phyloP scores from a whole-genome alignment of 2,888 invertebrate species.

The Troglohyphantes excavatus region DNA sequence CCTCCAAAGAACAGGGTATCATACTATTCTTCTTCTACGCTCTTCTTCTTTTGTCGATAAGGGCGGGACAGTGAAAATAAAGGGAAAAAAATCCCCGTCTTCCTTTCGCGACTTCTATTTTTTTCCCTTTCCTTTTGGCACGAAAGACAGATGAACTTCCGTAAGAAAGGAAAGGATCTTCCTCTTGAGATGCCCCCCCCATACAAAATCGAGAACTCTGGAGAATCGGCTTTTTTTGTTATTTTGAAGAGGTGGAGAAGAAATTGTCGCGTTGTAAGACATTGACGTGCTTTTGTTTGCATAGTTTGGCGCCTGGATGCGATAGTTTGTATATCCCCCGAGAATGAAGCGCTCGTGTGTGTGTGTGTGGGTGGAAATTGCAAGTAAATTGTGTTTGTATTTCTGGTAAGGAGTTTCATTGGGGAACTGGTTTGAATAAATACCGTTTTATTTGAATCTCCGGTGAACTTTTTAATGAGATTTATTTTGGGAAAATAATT shows the following conservation, averaged over 20 bases:
- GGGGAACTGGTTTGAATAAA: not conserved
- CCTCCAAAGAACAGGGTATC: not conserved
- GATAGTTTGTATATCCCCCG: not conserved
- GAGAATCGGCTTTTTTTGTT: not conserved
- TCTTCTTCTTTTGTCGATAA: slow-evolving; percentile 8
- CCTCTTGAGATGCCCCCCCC: no score
- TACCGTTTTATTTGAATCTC: not conserved
- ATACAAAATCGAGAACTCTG: slow-evolving; percentile 31
- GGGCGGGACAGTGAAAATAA: not conserved
- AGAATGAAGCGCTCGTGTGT: not conserved
- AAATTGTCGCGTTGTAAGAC: slow-evolving; percentile 10
- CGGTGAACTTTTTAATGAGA: not conserved
- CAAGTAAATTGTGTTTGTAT: not conserved
- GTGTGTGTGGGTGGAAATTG: not conserved
- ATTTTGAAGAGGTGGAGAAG: not conserved
- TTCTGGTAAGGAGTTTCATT: not conserved
- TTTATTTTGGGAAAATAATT: no score
- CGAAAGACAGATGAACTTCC: slow-evolving; percentile 46
- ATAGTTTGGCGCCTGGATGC: not conserved
- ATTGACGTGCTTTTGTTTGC: slow-evolving; percentile 28
- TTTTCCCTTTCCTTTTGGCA: slow-evolving; percentile 12
- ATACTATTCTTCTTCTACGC: not conserved
- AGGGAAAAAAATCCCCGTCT: not conserved
- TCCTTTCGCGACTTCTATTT: not conserved
- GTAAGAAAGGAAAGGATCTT: not conserved